phyloP scores from a whole-genome alignment of 1,140 invertebrate genomes.

The Vanessa atalanta region DNA sequence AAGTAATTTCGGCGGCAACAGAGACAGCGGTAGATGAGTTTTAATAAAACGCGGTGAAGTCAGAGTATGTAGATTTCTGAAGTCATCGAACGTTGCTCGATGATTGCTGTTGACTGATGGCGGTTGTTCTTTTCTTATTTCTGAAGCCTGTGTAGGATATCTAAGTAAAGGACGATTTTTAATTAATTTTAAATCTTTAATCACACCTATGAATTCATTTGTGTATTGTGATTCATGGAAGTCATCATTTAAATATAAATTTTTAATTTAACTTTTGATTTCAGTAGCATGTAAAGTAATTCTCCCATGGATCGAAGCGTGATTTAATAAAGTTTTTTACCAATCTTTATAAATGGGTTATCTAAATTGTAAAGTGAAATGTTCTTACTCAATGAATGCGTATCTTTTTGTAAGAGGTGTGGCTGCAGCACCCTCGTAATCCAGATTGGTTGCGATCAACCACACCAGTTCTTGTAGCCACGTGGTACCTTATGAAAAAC shows the following conservation, averaged over 20 bases:
- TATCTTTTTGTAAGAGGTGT: conserved; percentile 63
- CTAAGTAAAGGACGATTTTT: conserved; percentile 18
- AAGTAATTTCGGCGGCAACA: conserved; percentile 56
- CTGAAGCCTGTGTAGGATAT: conserved; percentile 37
- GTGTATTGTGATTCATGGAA: too few species aligned
- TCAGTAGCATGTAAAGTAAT: too few species aligned
- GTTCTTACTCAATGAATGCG: conserved; percentile 80
- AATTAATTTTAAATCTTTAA: too few species aligned
- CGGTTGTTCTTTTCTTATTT: conserved; percentile 29
- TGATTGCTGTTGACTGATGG: not conserved
- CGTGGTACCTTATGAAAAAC: conserved; percentile 80
- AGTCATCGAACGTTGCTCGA: conserved; percentile 43
- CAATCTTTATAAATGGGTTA: too few species aligned
- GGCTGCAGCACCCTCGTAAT: conserved; percentile 73
- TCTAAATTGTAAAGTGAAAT: not conserved
- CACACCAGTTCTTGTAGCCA: conserved; percentile 86
- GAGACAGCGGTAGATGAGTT: conserved; percentile 58
- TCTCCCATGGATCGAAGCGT: too few species aligned
- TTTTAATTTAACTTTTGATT: too few species aligned
- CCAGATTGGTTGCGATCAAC: conserved; percentile 82
- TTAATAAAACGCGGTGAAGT: conserved; percentile 61
- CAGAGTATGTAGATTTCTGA: conserved; percentile 41
- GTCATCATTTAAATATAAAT: too few species aligned
- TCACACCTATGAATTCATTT: too few species aligned
- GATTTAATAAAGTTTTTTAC: too few species aligned